Evolutionary conservation across 1,140 invertebrate species (phyloP), one percentile per base, ranked within the genome.

Genomic region (Cryptotermes secundus): DNA sequence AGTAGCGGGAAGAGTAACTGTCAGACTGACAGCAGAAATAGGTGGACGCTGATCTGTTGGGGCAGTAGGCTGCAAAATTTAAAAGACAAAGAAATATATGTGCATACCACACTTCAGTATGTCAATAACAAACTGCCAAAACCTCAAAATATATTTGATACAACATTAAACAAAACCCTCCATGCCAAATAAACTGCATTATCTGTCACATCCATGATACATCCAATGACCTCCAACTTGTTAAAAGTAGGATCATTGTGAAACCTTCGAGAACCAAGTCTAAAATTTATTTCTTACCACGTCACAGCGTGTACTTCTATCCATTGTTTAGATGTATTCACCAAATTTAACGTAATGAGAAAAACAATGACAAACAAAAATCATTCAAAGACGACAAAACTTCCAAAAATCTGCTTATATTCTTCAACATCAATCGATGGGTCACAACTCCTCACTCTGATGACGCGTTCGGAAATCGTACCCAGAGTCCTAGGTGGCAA

Each of bases 161-260:
- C 45, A 19, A 19, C 19, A 49, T 49, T 19, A 19, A 49, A 49
- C 45, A 49, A 19, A 19, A 19, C 3, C 45, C 3, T 49, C 12
- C 22, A 19, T 49, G 16, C 16, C 45, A 49, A 19, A 49, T 19
- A 49, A 22, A 19, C 1, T 16, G 22, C 16, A 49, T 22, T 14
- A 49, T 9, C n/a, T 72, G 59, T 72, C 59, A 72, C 59, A 10
- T 49, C 45, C 14, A 19, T 19, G 45, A 49, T 49, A 7, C 22
- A n/a, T 31, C 22, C 7, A 59, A n/a, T n/a, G 59, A 72, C 59
- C 59, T 72, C 59, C 9, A 72, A 72, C 7, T 26, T 31, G 9
- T 72, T 72, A 31, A 72, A 72, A 72, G 59, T 72, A 72, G 59
- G 59, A 31, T n/a, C n/a, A 72, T n/a, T n/a, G 59, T 72, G 59